Evolutionary conservation across 23 tunicate genomes (phyloP), one percentile per base, ranked within the genome.

Genomic region (Diplosoma virens): DNA sequence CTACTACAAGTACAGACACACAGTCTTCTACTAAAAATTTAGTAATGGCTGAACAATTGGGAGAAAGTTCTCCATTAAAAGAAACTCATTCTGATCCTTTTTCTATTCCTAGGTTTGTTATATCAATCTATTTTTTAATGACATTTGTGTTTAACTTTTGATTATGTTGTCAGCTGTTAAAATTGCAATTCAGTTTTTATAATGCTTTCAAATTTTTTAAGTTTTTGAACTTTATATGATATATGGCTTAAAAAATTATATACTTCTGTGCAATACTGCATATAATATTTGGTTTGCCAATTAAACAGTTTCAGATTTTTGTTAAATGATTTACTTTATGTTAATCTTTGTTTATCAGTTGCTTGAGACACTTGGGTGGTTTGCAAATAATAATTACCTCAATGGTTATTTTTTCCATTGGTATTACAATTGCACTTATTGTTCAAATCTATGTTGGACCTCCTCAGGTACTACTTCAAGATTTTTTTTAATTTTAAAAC

Each of bases 31-130:
- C 59, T 58, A 84, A 84, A 66, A 76, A 66, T n/a, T 60, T 86
- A 0, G 71, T 86, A 0, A 79, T 79, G 84, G 17, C 81, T 24
- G 33, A n/a, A 61, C 55, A 77, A n/a, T 67, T 77, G 2, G 87
- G 47, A 37, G 97, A 92, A 81, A 73, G 56, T 37, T 92, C 97
- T 1, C 97, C 93, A 2, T 27, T 92, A 46, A 66, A 72, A 17
- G 97, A 92, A 76, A 81, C 87, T 9, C 79, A 56, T 2, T 45
- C 33, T 16, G 93, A 92, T 70, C 97, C 97, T 2, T 92, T 90
- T 31, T 23, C 53, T 22, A 55, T 50, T 28, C 97, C 90, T 55
- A 84, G 90, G 97, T 90, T 23, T 31, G 31, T 77, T n/a, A n/a
- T n/a, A n/a, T n/a, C n/a, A n/a, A n/a, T n/a, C n/a, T n/a, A n/a